phyloP scores from a whole-genome alignment of 2,797 vertebrate species.

The Helicolenus hilgendorfi region DNA sequence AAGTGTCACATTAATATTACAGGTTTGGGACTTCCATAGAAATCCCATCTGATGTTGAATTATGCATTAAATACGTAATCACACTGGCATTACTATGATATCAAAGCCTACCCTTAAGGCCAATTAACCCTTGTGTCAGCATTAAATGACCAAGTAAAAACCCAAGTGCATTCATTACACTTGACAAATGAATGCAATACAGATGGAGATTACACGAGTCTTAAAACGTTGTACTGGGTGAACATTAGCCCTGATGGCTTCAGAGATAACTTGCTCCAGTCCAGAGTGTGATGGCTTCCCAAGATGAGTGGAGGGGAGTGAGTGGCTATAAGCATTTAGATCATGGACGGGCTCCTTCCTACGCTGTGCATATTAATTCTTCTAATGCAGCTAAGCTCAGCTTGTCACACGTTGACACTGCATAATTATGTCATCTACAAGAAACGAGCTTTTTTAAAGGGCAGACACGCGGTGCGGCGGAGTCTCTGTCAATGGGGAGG shows the following conservation, averaged over 20 bases:
- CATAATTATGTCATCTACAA: slow-evolving; percentile 85
- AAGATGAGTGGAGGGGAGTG: slow-evolving; percentile 50
- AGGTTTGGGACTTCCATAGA: neutral
- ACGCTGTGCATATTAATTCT: slow-evolving; percentile 82
- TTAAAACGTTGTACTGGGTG: slow-evolving; percentile 41
- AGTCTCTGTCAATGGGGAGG: slow-evolving; percentile 35
- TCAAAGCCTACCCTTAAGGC: slow-evolving; percentile 52
- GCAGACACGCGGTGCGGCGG: slow-evolving; percentile 26
- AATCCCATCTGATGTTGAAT: slow-evolving; percentile 36
- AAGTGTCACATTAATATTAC: slow-evolving; percentile 15
- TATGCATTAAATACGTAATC: slow-evolving; percentile 45
- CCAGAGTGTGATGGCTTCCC: slow-evolving; percentile 48
- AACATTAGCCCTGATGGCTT: slow-evolving; percentile 72
- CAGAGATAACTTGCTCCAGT: slow-evolving; percentile 55
- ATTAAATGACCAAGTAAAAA: slow-evolving; percentile 58
- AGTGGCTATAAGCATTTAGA: slow-evolving; percentile 75
- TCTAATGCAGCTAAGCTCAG: slow-evolving; percentile 74
- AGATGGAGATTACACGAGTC: slow-evolving; percentile 38
- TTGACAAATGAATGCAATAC: slow-evolving; percentile 62
- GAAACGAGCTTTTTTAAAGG: slow-evolving; percentile 70
- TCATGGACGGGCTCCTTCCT: slow-evolving; percentile 68
- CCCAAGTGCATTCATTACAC: slow-evolving; percentile 58
- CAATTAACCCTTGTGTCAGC: slow-evolving; percentile 68
- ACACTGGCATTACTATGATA: slow-evolving; percentile 54
- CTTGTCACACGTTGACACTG: slow-evolving; percentile 79